Percentiles rank a stretch among this genome's conserved stretches.
These are phyloP conservation scores for Arrhopalites spinosus DNA, from an alignment of 2,888 invertebrate genomes.

Conservation along the genomic window DNA sequence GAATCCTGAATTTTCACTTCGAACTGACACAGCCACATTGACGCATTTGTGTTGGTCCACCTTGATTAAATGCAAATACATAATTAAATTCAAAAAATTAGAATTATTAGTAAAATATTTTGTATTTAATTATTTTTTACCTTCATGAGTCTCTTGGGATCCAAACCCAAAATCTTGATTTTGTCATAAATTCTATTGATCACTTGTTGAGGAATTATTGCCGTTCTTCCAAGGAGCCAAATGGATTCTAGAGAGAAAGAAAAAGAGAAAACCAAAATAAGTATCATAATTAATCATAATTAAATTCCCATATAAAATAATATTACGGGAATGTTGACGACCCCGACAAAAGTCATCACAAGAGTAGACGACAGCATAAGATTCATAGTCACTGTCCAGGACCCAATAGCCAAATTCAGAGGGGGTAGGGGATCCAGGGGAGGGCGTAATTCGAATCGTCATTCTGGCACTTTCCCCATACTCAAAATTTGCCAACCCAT, in stretches of 20 bases:
- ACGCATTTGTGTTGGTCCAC: slow-evolving; percentile 55
- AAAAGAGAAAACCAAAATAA: slow-evolving; percentile 16
- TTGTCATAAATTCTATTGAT: slow-evolving; percentile 54
- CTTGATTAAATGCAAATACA: slow-evolving; percentile 35
- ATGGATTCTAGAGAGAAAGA: slow-evolving; percentile 48
- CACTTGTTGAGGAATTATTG: slow-evolving; percentile 54
- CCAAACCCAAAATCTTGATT: slow-evolving; percentile 55
- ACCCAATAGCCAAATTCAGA: slow-evolving; percentile 55
- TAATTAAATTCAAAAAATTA: background rate
- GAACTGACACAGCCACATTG: slow-evolving; percentile 55
- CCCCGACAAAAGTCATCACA: slow-evolving; percentile 56
- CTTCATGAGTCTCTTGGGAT: slow-evolving; percentile 54
- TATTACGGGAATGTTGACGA: slow-evolving; percentile 54
- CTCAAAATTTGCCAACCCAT: slow-evolving; percentile 55
- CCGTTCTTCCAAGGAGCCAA: slow-evolving; percentile 55
- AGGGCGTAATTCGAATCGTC: slow-evolving; percentile 52
- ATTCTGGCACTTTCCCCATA: slow-evolving; percentile 55
- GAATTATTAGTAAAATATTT: background rate
- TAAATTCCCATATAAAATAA: background rate
- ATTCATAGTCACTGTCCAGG: slow-evolving; percentile 55
- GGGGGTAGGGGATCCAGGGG: slow-evolving; percentile 46
- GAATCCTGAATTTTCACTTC: slow-evolving; percentile 55
- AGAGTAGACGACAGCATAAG: slow-evolving; percentile 56
- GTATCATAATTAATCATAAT: background rate
- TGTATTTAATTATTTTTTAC: slow-evolving; percentile 31